Evolutionary conservation across 2,113 vertebrate genomes (phyloP).

Genomic region (Neoarius graeffei): DNA sequence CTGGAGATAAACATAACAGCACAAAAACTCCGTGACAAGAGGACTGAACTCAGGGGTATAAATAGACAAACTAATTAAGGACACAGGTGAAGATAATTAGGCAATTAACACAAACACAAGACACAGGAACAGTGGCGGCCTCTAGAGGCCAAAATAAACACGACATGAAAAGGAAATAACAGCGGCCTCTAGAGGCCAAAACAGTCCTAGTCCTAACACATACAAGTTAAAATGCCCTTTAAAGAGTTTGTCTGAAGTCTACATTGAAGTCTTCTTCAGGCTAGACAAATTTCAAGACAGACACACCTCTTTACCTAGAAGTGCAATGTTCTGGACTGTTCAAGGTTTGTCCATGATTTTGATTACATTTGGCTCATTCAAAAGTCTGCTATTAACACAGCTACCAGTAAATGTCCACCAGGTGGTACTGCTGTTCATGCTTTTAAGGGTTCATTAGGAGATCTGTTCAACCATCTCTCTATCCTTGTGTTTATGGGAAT

Average conservation of each 20-base stretch:
- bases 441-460: not conserved
- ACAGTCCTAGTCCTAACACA: too few relatives aligned
- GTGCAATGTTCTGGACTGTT: not conserved
- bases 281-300: not conserved
- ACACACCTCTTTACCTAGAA: not conserved
- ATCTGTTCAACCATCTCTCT: not conserved
- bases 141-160: too few relatives aligned
- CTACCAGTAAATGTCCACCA: conserved; percentile 19
- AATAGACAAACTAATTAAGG: too few relatives aligned
- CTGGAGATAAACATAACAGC: too few relatives aligned
- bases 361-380: not conserved
- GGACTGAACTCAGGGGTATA: too few relatives aligned
- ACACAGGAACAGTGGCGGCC: too few relatives aligned
- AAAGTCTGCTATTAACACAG: not conserved
- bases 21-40: too few relatives aligned
- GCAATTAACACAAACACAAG: too few relatives aligned
- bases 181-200: too few relatives aligned
- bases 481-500: not conserved
- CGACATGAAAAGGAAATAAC: too few relatives aligned
- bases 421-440: conserved; percentile 19
- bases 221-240: not conserved
- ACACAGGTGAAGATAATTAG: too few relatives aligned
- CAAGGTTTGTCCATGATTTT: not conserved
- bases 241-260: not conserved
- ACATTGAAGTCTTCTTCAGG: not conserved